phyloP scores from a whole-genome alignment of 2,113 vertebrate genomes.

The Psettodes erumei region DNA sequence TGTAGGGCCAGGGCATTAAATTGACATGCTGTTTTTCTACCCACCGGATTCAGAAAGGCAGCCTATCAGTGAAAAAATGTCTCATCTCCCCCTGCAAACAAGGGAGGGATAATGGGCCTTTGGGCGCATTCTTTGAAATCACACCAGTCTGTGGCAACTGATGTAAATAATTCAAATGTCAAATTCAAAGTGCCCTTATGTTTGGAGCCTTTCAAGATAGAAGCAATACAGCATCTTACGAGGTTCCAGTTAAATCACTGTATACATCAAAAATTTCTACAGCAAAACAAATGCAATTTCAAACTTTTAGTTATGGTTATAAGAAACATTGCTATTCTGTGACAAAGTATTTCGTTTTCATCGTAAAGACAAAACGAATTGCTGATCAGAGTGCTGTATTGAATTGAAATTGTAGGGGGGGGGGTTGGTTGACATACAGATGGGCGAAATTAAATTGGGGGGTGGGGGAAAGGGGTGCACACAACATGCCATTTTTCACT shows the following conservation, averaged over 20 bases:
- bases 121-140: conserved; percentile 65
- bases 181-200: conserved; percentile 31
- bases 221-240: conserved; percentile 31
- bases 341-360: conserved; percentile 45
- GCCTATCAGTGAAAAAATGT: conserved; percentile 60
- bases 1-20: conserved; percentile 87
- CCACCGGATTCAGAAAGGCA: conserved; percentile 50
- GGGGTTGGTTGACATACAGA: conserved; percentile 46
- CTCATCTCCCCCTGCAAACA: conserved; percentile 60
- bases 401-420: conserved; percentile 53
- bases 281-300: conserved; percentile 44
- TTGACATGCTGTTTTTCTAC: conserved; percentile 83
- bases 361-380: conserved; percentile 55
- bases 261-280: conserved; percentile 36
- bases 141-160: conserved; percentile 46
- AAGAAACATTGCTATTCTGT: conserved; percentile 20
- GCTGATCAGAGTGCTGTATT: conserved; percentile 27
- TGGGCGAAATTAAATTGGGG: conserved; percentile 55
- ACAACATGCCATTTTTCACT: conserved; percentile 62
- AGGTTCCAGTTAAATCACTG: conserved; percentile 29
- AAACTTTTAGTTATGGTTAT: conserved; percentile 20
- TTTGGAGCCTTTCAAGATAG: conserved; percentile 32
- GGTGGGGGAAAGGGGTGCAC: too few relatives aligned
- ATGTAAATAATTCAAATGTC: conserved; percentile 73
- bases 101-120: conserved; percentile 61